Evolutionary conservation across 1,140 invertebrate species (phyloP), one percentile per base, ranked within the genome.

Genomic region (Medauroidea extradentata): DNA sequence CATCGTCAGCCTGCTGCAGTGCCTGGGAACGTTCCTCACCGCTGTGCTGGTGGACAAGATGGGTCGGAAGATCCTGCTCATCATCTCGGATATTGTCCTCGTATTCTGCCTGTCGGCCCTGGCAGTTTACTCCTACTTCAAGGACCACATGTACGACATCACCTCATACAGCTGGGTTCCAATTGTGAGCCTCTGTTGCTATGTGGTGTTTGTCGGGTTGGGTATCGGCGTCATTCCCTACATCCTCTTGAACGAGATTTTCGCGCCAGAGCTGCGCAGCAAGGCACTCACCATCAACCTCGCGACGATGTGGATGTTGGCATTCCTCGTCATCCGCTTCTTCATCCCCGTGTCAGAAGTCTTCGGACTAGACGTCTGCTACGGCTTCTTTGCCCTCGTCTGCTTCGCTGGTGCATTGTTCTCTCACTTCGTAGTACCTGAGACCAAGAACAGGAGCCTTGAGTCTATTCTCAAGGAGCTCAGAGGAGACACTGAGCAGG

Each of bases 191-290:
- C 53, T 82, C 0, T 77, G 78, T 2, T 24, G 81, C 2, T 88
- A 80, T 63, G 79, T 87, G 44, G 67, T 83, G 1, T 70, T 75
- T 0, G 81, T 77, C 48, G 71, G 73, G 14, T 27, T 80, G 0
- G 81, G 80, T 0, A 65, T 76, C 38, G 79, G 79, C 3, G 72
- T 73, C 2, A 67, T 82, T 46, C 85, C 86, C 0, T 83, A 81
- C 65, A 72, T 88, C 1, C 68, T 87, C 0, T 76, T 81, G 43
- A 78, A 83, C 0, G 86, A 88, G 69, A 76, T 87, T 14, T 85
- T 87, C 72, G 75, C 90, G 34, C 77, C 87, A 38, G 89, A 93
- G 57, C 81, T 89, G n/a, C 87, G 90, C 63, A 90, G 88, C 1
- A 75, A 85, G 0, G 92, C 91, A 0, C 84, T 85, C 1, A 83